phyloP scores from a whole-genome alignment of 2,888 invertebrate genomes.

The Cetonia aurata region DNA sequence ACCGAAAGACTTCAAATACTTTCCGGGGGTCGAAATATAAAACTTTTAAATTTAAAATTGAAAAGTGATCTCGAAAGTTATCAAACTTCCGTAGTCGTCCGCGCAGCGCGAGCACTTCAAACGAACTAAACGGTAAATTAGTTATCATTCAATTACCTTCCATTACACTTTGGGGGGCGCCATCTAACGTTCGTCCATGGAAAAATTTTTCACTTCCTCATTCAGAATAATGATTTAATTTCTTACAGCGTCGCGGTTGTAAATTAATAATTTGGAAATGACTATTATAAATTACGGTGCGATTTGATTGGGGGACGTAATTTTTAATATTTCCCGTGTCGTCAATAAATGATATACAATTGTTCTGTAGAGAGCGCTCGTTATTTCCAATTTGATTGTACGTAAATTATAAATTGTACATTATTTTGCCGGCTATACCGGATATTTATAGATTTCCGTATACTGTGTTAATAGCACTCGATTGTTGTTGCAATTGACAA shows the following conservation, averaged over 20 bases:
- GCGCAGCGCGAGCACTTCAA: constrained; percentile 19
- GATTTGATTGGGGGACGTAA: too few species aligned
- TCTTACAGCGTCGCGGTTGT: not conserved
- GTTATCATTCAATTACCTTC: constrained; percentile 41
- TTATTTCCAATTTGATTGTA: not conserved
- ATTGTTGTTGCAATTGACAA: constrained; percentile 11
- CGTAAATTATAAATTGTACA: constrained; percentile 16
- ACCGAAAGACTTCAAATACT: constrained; percentile 28
- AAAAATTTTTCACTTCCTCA: not conserved
- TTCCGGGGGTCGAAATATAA: constrained; percentile 42
- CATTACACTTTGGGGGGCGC: constrained; percentile 26
- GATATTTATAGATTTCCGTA: constrained; percentile 10
- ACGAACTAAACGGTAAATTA: constrained; percentile 40
- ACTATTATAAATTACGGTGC: not conserved
- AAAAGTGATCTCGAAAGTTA: constrained; percentile 49
- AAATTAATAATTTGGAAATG: constrained; percentile 2
- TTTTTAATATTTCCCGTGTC: not conserved
- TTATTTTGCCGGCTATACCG: constrained; percentile 5
- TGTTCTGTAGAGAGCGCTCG: not conserved
- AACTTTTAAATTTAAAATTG: constrained; percentile 51
- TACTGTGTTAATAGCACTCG: not conserved
- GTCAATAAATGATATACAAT: constrained; percentile 12
- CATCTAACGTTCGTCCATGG: not conserved
- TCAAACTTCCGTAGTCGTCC: constrained; percentile 36
- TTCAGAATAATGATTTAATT: constrained; percentile 13